Evolutionary conservation across 2,113 vertebrate species (phyloP).

Genomic region (Pelobates fuscus): DNA sequence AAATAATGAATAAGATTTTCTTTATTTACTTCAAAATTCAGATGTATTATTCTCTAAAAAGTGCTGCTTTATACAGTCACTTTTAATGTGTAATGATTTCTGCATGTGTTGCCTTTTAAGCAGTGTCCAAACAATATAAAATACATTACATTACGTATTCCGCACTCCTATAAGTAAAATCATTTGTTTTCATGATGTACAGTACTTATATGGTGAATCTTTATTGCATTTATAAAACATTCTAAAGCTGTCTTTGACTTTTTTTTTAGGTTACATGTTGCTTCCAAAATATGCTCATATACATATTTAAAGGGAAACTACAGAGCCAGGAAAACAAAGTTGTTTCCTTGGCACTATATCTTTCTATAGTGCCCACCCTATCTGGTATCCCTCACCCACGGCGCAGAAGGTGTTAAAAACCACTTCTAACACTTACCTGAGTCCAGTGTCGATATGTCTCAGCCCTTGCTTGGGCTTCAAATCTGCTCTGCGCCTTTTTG

Average conservation of each 20-base stretch:
- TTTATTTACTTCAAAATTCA: not conserved
- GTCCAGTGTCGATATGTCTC: too few relatives aligned
- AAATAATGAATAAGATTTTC: not conserved
- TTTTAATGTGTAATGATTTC: not conserved
- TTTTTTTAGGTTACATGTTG: not conserved
- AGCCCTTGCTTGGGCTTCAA: too few relatives aligned
- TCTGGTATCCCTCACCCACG: too few relatives aligned
- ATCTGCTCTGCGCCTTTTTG: too few relatives aligned
- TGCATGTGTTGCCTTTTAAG: not conserved
- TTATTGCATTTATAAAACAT: constrained; percentile 10
- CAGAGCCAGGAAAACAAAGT: too few relatives aligned
- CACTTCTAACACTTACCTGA: too few relatives aligned
- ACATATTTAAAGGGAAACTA: not conserved
- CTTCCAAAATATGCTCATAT: not conserved
- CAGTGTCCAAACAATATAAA: not conserved
- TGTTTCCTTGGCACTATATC: too few relatives aligned
- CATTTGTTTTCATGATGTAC: not conserved
- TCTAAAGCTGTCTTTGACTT: not conserved
- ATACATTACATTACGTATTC: not conserved
- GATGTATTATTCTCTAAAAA: not conserved
- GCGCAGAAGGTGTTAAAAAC: too few relatives aligned
- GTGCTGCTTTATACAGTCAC: not conserved
- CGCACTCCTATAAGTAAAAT: not conserved
- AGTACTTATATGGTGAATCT: not conserved
- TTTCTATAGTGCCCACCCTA: too few relatives aligned